phyloP scores from a whole-genome alignment of 2,888 invertebrate genomes.

The Oligia latruncula region DNA sequence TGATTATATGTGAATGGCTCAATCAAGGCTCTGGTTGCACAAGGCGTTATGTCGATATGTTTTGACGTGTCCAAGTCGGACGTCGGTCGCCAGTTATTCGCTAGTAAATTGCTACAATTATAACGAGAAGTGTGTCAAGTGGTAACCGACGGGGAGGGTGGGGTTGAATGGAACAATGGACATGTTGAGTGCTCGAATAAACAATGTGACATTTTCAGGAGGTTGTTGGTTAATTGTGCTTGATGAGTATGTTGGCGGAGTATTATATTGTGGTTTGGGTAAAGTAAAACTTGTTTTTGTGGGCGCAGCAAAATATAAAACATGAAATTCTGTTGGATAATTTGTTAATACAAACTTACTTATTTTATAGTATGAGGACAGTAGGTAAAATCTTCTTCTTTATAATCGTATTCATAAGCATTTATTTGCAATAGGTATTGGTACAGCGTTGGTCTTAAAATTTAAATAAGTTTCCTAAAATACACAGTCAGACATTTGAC shows the following conservation, averaged over 20 bases:
- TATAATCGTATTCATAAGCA: too few relatives aligned
- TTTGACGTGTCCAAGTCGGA: conserved; percentile 83
- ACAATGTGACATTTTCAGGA: conserved; percentile 38
- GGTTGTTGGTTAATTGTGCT: conserved; percentile 16
- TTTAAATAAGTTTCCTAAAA: too few relatives aligned
- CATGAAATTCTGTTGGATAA: background rate
- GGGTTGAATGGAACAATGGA: conserved; percentile 62
- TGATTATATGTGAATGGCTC: conserved; percentile 86
- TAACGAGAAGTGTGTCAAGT: conserved; percentile 86
- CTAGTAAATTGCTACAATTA: conserved; percentile 87
- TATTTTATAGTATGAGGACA: background rate
- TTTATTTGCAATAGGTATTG: too few relatives aligned
- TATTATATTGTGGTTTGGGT: conserved; percentile 12
- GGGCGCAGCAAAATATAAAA: background rate
- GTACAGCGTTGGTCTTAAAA: too few relatives aligned
- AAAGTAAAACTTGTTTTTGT: background rate
- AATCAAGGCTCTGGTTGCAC: conserved; percentile 82
- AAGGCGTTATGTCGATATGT: conserved; percentile 85
- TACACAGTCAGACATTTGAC: too few relatives aligned
- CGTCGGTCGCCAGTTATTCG: conserved; percentile 73
- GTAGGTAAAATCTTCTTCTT: too few relatives aligned
- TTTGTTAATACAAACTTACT: background rate
- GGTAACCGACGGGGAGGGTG: conserved; percentile 73
- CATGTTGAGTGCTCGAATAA: conserved; percentile 36
- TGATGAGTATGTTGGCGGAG: conserved; percentile 8